Evolutionary conservation across 2,888 invertebrate species (phyloP), one percentile per base, ranked within the genome.

Genomic region (Noctua janthe): DNA sequence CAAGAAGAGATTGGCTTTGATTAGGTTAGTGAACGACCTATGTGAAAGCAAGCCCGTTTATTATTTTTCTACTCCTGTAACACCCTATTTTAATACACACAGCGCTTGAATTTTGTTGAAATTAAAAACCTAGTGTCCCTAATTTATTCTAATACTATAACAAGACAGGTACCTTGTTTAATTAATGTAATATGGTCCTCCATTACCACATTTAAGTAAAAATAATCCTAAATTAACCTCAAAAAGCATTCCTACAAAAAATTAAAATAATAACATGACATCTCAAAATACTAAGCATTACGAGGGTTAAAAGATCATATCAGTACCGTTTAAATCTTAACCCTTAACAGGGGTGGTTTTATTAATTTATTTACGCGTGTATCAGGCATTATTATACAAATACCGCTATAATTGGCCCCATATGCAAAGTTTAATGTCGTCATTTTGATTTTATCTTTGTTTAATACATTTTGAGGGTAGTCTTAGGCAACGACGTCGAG

Each of bases 331-430:
- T 92, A 93, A 95, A 95, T 95, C 95, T 96, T 95, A 95, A 94
- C 96, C 96, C 96, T 93, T 93, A 90, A 89, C 91, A 90, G 81
- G 96, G 95, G 94, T 93, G 76, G 94, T 95, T 96, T 96, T 96
- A 97, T 97, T 96, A 96, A 97, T 96, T 95, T 96, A 96, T 96
- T 95, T 95, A 95, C 94, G 93, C 93, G 91, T 95, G 93, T 96
- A 96, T 95, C 96, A 92, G 86, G 85, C 91, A 86, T 92, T 92
- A 94, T 94, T 94, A 94, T 93, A 95, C 95, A 93, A 95, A 95
- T 95, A 94, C 91, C 85, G 91, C 87, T 91, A 90, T 96, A 95
- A 96, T 95, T 95, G 94, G 92, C 92, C 95, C 95, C 96, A 96
- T 96, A 96, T 96, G 96, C 95, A 96, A 96, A 94, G 94, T 95